Conservation (phyloP, 2,888 invertebrate species). For the Spodoptera picta region DNA sequence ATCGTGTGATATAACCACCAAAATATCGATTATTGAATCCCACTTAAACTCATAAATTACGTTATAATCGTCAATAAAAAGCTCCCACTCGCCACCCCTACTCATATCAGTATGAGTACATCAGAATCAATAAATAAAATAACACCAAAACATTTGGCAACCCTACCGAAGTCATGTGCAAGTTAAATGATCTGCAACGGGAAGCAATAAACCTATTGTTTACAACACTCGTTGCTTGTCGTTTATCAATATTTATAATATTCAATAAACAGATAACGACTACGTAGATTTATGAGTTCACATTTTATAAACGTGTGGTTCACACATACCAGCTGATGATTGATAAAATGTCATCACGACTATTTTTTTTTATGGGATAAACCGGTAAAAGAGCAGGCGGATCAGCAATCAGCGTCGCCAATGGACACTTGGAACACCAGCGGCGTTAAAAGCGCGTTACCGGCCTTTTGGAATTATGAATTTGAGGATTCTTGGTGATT, state of each 20-base stretch:
- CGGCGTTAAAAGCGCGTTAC: no score
- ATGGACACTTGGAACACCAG: no score
- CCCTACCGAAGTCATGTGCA: slow-evolving; percentile 81
- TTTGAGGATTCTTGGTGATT: no score
- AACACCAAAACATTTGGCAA: slow-evolving; percentile 75
- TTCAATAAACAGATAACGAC: slow-evolving; percentile 68
- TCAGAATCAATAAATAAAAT: slow-evolving; percentile 70
- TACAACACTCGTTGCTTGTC: slow-evolving; percentile 75
- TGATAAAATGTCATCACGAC: no score
- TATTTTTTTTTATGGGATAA: no score
- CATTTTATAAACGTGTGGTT: slow-evolving; percentile 33
- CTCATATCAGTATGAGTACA: slow-evolving; percentile 24
- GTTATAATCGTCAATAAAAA: slow-evolving; percentile 48
- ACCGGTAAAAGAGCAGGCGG: no score
- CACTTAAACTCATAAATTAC: slow-evolving; percentile 38
- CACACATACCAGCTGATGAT: slow-evolving; percentile 24
- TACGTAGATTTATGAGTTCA: slow-evolving; percentile 43
- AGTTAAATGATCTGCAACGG: slow-evolving; percentile 83
- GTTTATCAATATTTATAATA: slow-evolving; percentile 82
- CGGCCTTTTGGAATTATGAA: no score
- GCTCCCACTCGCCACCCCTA: slow-evolving; percentile 44
- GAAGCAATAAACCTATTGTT: slow-evolving; percentile 85
- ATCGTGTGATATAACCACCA: not conserved
- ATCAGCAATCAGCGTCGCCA: no score
- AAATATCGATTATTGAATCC: slow-evolving; percentile 22